Percentiles rank a stretch among this genome's conserved stretches.
phyloP scores from a whole-genome alignment of 2,888 invertebrate genomes.

The Biston stratarius region DNA sequence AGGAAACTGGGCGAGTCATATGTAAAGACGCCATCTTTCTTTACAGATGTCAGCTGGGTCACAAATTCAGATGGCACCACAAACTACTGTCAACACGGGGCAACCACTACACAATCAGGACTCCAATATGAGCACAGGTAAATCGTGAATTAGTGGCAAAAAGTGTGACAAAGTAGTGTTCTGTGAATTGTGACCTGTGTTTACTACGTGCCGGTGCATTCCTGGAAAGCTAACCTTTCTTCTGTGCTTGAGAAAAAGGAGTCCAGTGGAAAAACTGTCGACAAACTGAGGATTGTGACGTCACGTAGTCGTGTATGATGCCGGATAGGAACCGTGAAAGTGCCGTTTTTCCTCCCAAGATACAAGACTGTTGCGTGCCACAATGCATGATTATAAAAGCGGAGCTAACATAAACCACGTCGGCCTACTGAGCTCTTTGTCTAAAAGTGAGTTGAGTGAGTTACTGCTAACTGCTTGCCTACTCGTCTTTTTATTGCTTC shows the following conservation, averaged over 20 bases:
- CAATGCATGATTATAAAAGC: conserved; percentile 83
- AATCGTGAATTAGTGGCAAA: conserved; percentile 80
- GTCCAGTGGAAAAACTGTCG: conserved; percentile 69
- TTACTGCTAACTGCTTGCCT: conserved; percentile 51
- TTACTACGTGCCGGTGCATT: conserved; percentile 68
- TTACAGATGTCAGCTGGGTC: conserved; percentile 98
- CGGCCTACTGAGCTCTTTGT: conserved; percentile 79
- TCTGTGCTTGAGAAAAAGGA: conserved; percentile 62
- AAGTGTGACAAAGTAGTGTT: conserved; percentile 72
- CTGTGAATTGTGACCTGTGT: conserved; percentile 76
- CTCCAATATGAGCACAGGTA: conserved; percentile 99
- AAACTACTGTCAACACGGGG: conserved; percentile 94
- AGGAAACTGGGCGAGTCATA: conserved; percentile 80
- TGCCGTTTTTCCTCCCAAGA: conserved; percentile 75
- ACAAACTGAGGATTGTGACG: conserved; percentile 79
- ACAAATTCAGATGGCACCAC: conserved; percentile 99
- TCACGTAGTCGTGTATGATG: conserved; percentile 79
- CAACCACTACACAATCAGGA: conserved; percentile 97
- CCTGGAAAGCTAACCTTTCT: conserved; percentile 66
- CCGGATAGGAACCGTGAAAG: conserved; percentile 83
- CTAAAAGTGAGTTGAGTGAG: conserved; percentile 78
- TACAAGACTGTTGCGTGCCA: conserved; percentile 74
- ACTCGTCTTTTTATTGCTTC: conserved; percentile 21
- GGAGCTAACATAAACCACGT: conserved; percentile 80
- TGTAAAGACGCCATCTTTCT: conserved; percentile 87